Evolutionary conservation across 2,888 invertebrate genomes (phyloP), one percentile per base, ranked within the genome.

Genomic region (Mythimna albipuncta): DNA sequence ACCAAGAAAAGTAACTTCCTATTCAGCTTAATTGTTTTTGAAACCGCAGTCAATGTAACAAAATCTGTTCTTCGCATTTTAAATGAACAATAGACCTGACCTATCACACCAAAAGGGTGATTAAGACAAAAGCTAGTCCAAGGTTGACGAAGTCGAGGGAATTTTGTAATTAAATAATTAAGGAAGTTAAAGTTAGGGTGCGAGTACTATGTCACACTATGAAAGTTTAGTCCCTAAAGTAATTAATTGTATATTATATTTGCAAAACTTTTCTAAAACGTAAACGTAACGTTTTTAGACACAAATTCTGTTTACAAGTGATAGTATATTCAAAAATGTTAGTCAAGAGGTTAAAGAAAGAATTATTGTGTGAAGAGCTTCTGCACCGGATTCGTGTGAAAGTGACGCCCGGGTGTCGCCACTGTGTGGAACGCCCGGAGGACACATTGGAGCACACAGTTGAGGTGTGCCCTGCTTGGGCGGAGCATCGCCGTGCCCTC

Each of bases 201-300:
- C 21, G 44, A 11, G 6, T 69, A 63, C 21, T 35, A 44, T 32
- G 10, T 62, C 44, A 69, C 10, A 62, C 26, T 63, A 35, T 26
- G 47, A 57, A 78, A 75, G 47, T 75, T 78, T 35, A 16, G 35
- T 63, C 64, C 52, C 47, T 6, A 32, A 19, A 35, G 41, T 63
- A 32, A 44, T 65, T 50, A 74, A 21, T 54, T 32, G 1, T 7
- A 7, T 10, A 13, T 21, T 5, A 38, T 10, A 13, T 21, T 5
- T 44, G 4, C 16, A 19, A 2, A 52, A 62, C 38, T 52, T 64
- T 68, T 38, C 13, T 41, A 19, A 55, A 64, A 69, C 11, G 19
- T 16, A 69, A 63, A n/a, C n/a, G n/a, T n/a, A n/a, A n/a, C n/a
- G n/a, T 77, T 58, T 11, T 50, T 41, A 16, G 44, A 21, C 6